Evolutionary conservation across 2,113 vertebrate genomes (phyloP).

Genomic region (Formicarius rufipectus): DNA sequence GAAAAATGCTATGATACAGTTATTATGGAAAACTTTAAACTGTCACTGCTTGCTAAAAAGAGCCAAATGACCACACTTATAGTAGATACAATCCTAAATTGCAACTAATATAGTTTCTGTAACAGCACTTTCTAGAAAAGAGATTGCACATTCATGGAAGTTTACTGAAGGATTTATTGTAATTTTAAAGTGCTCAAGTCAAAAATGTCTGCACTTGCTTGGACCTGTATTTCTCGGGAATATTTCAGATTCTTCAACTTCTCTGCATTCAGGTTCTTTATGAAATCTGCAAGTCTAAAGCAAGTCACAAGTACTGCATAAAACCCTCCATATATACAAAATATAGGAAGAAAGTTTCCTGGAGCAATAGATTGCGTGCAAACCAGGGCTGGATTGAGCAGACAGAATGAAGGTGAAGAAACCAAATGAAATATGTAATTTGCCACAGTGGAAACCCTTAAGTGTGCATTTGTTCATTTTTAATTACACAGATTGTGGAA

Average conservation of each 20-base stretch:
- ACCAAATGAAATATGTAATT: not conserved
- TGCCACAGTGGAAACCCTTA: not conserved
- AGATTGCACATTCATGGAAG: not conserved
- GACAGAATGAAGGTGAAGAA: not conserved
- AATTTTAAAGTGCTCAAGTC: not conserved
- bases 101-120: not conserved
- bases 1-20: not conserved
- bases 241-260: not conserved
- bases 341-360: not conserved
- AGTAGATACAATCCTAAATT: not conserved
- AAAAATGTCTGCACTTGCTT: not conserved
- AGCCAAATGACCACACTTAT: slow-evolving; percentile 33
- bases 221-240: not conserved
- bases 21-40: slow-evolving; percentile 21
- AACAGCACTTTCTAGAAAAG: not conserved
- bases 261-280: not conserved
- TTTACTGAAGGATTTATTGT: not conserved
- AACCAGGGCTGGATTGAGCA: not conserved
- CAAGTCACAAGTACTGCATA: not conserved
- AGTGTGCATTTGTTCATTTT: not conserved
- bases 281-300: not conserved
- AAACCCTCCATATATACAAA: not conserved
- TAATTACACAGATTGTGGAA: not conserved
- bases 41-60: not conserved
- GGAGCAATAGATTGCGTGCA: not conserved